A percentile compares a stretch with the other conserved stretches of the same genome.
phyloP scores from a whole-genome alignment of 2,113 vertebrate genomes.

The Cyrtonyx montezumae region DNA sequence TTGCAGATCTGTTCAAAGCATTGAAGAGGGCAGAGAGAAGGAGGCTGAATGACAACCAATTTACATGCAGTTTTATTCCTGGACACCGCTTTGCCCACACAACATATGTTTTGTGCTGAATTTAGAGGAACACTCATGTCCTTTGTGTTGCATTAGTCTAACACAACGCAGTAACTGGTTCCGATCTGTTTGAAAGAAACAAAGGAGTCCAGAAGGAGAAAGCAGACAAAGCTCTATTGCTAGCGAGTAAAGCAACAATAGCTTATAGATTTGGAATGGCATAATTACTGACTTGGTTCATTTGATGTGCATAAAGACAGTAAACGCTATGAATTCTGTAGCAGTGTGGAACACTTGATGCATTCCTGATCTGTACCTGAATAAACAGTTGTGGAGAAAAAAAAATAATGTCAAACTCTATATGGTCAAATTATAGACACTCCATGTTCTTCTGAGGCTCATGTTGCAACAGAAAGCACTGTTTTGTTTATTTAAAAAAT shows the following conservation, averaged over 20 bases:
- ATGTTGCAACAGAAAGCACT: background rate
- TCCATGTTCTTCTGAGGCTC: background rate
- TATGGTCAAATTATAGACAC: background rate
- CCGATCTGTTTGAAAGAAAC: background rate
- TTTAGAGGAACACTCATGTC: background rate
- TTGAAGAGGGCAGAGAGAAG: background rate
- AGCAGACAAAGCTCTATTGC: background rate
- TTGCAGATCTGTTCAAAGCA: background rate
- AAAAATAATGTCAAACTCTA: too few species aligned
- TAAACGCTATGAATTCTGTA: background rate
- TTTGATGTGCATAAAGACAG: background rate
- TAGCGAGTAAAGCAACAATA: background rate
- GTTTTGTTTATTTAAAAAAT: background rate
- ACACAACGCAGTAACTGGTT: background rate
- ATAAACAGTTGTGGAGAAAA: background rate
- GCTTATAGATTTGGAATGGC: background rate
- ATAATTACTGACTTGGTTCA: background rate
- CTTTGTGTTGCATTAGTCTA: conserved; percentile 6
- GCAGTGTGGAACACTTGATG: background rate
- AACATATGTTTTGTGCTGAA: conserved; percentile 18
- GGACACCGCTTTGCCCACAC: background rate
- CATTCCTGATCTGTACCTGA: background rate
- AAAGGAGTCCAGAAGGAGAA: background rate
- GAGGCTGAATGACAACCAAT: background rate
- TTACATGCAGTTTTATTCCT: background rate